Conservation (phyloP, 1,140 invertebrate genomes). For the Pogonomyrmex californicus region DNA sequence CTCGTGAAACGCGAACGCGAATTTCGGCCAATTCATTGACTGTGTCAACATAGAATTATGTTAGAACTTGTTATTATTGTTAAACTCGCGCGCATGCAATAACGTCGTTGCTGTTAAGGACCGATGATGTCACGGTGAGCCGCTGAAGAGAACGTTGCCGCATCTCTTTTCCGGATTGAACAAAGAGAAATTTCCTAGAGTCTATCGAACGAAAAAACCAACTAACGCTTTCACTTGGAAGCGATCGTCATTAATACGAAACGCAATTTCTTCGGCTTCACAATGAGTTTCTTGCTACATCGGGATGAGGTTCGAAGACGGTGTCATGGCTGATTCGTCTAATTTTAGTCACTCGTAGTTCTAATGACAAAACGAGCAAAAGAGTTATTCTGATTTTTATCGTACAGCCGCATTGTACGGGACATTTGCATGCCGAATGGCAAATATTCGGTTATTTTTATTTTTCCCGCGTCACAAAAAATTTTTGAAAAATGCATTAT, state of each 20-base stretch:
- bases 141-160: background rate
- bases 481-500: background rate
- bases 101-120: background rate
- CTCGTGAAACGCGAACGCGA: constrained; percentile 32
- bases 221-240: background rate
- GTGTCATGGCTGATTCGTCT: constrained; percentile 28
- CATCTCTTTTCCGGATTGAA: constrained; percentile 13
- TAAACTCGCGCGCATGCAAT: constrained; percentile 36
- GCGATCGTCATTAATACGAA: background rate
- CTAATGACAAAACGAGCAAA: constrained; percentile 24
- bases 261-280: background rate
- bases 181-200: constrained; percentile 9
- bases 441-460: background rate
- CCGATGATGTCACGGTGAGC: background rate
- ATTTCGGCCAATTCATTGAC: constrained; percentile 49
- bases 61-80: constrained; percentile 36
- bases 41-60: constrained; percentile 34
- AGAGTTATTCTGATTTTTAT: background rate
- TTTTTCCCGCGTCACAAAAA: background rate
- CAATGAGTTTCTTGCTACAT: constrained; percentile 32
- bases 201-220: background rate
- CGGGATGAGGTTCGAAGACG: constrained; percentile 19
- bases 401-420: background rate
- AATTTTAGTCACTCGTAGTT: constrained; percentile 1
- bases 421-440: background rate